A percentile compares a stretch with the other conserved stretches of the same genome.
Conservation (phyloP, 2,888 invertebrate species). For the Zhengitettix transpicula region DNA sequence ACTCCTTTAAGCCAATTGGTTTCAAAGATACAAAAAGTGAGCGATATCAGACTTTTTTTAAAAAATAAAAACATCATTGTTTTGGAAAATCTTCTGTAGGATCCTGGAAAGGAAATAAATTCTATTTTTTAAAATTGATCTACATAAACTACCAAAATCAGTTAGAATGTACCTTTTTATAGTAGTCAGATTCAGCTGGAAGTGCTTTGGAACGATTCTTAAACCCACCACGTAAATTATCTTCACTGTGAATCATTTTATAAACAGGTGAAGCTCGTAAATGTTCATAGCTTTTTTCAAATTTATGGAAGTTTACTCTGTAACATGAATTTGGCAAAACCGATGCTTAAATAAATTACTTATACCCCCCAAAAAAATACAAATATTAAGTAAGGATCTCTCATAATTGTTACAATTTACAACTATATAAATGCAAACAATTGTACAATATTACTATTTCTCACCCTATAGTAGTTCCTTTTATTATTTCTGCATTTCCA, state of each 20-base stretch:
- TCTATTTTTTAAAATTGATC: too few relatives aligned
- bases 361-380: too few relatives aligned
- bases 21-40: too few relatives aligned
- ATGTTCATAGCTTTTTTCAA: not conserved
- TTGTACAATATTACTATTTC: conserved; percentile 13
- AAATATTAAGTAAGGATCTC: too few relatives aligned
- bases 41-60: too few relatives aligned
- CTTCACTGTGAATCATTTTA: conserved; percentile 2
- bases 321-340: not conserved
- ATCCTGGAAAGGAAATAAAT: too few relatives aligned
- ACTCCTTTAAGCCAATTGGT: too few relatives aligned
- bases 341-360: too few relatives aligned
- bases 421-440: too few relatives aligned
- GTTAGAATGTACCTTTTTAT: not conserved
- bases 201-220: not conserved
- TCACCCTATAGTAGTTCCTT: conserved; percentile 74
- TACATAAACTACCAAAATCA: not conserved
- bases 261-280: conserved; percentile 2
- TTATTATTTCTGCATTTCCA: conserved; percentile 71
- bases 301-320: conserved; percentile 4
- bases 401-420: too few relatives aligned
- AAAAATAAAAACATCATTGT: too few relatives aligned
- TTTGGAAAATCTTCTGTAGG: too few relatives aligned
- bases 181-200: not conserved
- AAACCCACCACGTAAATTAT: not conserved